Percentiles rank a stretch among this genome's conserved stretches.
Conservation (phyloP, 2,797 vertebrate species). For the Sebastes flavidus region DNA sequence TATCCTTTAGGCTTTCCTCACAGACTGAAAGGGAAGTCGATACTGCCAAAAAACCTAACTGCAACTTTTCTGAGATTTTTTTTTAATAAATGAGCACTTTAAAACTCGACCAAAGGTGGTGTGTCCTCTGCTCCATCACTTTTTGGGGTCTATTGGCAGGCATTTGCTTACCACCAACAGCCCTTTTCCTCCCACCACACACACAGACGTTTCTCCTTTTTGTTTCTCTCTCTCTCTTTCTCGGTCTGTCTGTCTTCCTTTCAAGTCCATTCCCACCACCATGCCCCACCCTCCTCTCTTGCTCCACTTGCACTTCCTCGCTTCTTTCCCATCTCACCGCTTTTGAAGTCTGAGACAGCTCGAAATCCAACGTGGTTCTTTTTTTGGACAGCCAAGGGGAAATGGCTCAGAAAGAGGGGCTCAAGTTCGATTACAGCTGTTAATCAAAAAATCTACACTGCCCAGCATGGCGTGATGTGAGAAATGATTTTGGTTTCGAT, state of each 20-base stretch:
- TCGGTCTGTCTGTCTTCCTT: constrained; percentile 63
- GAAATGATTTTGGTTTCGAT: constrained; percentile 72
- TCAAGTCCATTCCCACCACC: constrained; percentile 67
- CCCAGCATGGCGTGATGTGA: constrained; percentile 67
- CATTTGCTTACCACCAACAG: constrained; percentile 59
- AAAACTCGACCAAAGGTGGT: constrained; percentile 67
- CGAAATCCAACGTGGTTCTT: constrained; percentile 68
- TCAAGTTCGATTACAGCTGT: constrained; percentile 77
- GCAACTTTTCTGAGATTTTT: constrained; percentile 64
- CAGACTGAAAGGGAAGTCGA: constrained; percentile 63
- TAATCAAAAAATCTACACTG: constrained; percentile 76
- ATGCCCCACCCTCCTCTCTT: constrained; percentile 36
- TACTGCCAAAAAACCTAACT: constrained; percentile 60
- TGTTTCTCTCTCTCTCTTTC: constrained; percentile 44
- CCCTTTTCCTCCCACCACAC: constrained; percentile 28
- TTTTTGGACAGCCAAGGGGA: constrained; percentile 71
- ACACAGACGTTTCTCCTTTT: constrained; percentile 37
- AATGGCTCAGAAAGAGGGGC: constrained; percentile 72
- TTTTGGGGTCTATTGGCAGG: constrained; percentile 55
- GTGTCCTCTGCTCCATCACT: constrained; percentile 41
- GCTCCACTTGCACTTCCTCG: constrained; percentile 64
- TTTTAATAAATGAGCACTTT: constrained; percentile 65
- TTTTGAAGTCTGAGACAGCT: constrained; percentile 80
- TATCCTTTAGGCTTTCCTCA: constrained; percentile 60
- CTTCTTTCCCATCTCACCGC: constrained; percentile 67